A percentile compares a stretch with the other conserved stretches of the same genome.
Evolutionary conservation across 2,888 invertebrate species (phyloP).

Genomic region (Taphrorychus bicolor): DNA sequence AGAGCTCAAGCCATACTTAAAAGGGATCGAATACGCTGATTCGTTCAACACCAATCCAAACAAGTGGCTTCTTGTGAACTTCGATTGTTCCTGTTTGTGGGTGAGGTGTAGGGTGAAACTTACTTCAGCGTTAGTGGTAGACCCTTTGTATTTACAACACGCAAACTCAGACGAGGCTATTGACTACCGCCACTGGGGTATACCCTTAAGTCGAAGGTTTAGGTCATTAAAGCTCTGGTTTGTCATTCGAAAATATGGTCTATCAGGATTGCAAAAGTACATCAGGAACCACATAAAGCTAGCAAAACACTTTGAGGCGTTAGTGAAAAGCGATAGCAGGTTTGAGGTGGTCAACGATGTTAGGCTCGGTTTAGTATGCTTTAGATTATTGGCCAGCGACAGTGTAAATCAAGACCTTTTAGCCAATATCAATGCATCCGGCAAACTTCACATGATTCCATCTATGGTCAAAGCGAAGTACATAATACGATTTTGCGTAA

Average conservation of each 20-base stretch:
- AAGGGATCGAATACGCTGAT: slow-evolving; percentile 77
- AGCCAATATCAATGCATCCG: slow-evolving; percentile 81
- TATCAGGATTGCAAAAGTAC: slow-evolving; percentile 81
- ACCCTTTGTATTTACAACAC: slow-evolving; percentile 86
- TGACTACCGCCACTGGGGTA: slow-evolving; percentile 85
- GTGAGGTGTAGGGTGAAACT: slow-evolving; percentile 75
- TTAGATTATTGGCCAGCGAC: slow-evolving; percentile 75
- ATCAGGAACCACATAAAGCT: slow-evolving; percentile 82
- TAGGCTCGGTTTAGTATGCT: slow-evolving; percentile 78
- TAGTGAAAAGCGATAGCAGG: slow-evolving; percentile 71
- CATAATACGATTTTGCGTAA: slow-evolving; percentile 79
- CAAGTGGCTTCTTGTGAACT: slow-evolving; percentile 85
- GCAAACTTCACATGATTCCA: slow-evolving; percentile 87
- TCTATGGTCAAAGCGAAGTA: slow-evolving; percentile 78
- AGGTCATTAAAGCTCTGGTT: slow-evolving; percentile 90
- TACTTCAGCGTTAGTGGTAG: slow-evolving; percentile 84
- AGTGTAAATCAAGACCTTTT: slow-evolving; percentile 75
- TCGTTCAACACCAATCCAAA: slow-evolving; percentile 90
- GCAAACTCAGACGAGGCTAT: slow-evolving; percentile 75
- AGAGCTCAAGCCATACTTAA: slow-evolving; percentile 73
- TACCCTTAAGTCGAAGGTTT: slow-evolving; percentile 84
- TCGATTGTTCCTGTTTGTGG: slow-evolving; percentile 88
- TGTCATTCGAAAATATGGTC: slow-evolving; percentile 81
- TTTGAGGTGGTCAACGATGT: slow-evolving; percentile 84
- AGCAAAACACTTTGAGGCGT: slow-evolving; percentile 76